Conservation (phyloP, 2,113 vertebrate genomes). For the Halcyon malimbica region DNA sequence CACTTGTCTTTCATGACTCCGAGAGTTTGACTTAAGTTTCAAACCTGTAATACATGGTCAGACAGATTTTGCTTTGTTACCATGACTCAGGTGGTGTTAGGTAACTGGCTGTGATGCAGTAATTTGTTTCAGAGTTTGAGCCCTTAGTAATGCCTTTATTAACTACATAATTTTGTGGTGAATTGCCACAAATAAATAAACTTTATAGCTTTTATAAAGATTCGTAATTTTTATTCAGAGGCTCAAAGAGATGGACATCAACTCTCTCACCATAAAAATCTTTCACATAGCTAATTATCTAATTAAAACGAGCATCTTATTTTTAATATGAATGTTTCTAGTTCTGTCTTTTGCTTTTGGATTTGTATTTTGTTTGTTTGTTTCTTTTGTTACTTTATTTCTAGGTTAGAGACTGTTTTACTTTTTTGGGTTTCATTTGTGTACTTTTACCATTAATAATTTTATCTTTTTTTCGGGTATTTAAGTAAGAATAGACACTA, state of each 20-base stretch:
- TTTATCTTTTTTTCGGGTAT: background rate
- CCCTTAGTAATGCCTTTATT: background rate
- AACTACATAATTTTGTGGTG: background rate
- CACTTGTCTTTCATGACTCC: background rate
- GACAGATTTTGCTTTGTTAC: background rate
- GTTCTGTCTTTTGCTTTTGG: background rate
- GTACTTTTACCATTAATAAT: background rate
- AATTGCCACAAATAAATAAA: background rate
- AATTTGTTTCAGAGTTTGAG: background rate
- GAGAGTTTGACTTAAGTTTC: background rate
- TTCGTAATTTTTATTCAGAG: background rate
- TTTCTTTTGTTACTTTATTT: background rate
- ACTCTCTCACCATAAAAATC: background rate
- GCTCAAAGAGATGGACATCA: background rate
- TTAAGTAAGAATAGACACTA: background rate
- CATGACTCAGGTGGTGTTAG: background rate
- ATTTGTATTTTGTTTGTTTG: no score
- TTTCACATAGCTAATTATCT: background rate
- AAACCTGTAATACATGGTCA: background rate
- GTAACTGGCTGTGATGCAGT: background rate
- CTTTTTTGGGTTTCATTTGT: background rate
- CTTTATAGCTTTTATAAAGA: background rate
- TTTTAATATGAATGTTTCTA: background rate
- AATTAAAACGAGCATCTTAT: background rate
- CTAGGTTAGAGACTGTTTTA: background rate